Evolutionary conservation across 2,888 invertebrate species (phyloP).

Genomic region (Amaurobius ferox): DNA sequence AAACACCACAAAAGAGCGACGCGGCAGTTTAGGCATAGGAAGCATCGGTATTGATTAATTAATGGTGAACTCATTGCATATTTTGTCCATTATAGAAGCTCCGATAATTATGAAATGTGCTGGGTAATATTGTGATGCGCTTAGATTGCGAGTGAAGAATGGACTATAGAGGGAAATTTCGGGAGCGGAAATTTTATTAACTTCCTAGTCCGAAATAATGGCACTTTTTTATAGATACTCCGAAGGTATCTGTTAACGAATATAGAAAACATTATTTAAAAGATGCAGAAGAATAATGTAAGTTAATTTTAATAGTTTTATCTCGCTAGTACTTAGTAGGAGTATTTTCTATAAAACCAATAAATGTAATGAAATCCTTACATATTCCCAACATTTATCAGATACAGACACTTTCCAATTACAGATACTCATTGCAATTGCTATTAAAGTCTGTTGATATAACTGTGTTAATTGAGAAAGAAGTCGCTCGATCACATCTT

Average conservation of each 20-base stretch:
- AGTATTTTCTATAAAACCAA: no score
- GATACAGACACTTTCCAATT: no score
- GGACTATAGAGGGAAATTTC: background rate
- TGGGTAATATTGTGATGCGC: slow-evolving; percentile 6
- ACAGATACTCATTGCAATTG: no score
- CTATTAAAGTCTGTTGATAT: no score
- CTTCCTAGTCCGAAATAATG: background rate
- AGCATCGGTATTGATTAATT: slow-evolving; percentile 2
- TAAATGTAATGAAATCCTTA: no score
- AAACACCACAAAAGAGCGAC: background rate
- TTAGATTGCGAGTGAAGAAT: background rate
- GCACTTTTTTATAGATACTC: background rate
- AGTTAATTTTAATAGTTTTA: background rate
- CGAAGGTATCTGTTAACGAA: background rate
- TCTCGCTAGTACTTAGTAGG: no score
- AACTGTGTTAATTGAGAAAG: no score
- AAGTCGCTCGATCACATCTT: no score
- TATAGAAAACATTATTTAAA: background rate
- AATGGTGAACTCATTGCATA: slow-evolving; percentile 22
- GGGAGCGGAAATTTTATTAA: background rate
- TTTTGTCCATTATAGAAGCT: slow-evolving; percentile 19
- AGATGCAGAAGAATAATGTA: background rate
- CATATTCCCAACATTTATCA: no score
- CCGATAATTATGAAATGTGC: slow-evolving; percentile 21
- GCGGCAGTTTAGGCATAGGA: background rate